These are phyloP conservation scores for Caenorhabditis uteleia DNA, from an alignment of 2,888 invertebrate genomes.

Conservation along the genomic window DNA sequence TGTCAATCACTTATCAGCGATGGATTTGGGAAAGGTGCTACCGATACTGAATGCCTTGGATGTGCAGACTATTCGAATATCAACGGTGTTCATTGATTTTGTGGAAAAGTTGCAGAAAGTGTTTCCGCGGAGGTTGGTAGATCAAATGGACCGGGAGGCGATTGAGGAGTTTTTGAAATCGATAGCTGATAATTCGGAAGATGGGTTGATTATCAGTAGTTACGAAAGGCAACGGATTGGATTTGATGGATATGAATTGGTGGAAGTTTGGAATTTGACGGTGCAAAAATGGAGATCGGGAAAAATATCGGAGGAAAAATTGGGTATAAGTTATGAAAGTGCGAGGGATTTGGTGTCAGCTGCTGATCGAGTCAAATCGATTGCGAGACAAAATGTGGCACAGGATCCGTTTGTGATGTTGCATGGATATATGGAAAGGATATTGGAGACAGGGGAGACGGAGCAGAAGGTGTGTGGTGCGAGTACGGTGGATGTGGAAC, in stretches of 20 bases:
- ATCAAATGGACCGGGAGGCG: slow-evolving; percentile 10
- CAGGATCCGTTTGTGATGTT: slow-evolving; percentile 49
- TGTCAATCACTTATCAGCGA: slow-evolving; percentile 12
- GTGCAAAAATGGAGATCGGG: slow-evolving; percentile 49
- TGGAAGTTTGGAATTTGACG: slow-evolving; percentile 44
- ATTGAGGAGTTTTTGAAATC: slow-evolving; percentile 36
- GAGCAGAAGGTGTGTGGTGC: slow-evolving; percentile 33
- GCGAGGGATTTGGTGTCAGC: slow-evolving; percentile 40
- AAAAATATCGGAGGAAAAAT: slow-evolving; percentile 15
- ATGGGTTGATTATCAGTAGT: slow-evolving; percentile 30
- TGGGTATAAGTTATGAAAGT: slow-evolving; percentile 35
- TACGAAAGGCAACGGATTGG: slow-evolving; percentile 21
- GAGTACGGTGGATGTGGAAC: slow-evolving; percentile 35
- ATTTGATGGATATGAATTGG: slow-evolving; percentile 1
- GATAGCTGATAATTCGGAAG: slow-evolving; percentile 36
- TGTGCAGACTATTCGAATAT: slow-evolving; percentile 49
- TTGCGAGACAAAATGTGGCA: slow-evolving; percentile 51
- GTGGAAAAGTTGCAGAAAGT: slow-evolving; percentile 34
- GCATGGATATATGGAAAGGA: slow-evolving; percentile 49
- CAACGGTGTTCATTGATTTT: slow-evolving; percentile 49
- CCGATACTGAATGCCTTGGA: slow-evolving; percentile 49
- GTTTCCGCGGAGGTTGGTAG: slow-evolving; percentile 16
- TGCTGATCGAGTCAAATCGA: slow-evolving; percentile 47
- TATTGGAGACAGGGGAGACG: slow-evolving; percentile 29
- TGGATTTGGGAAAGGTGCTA: slow-evolving; percentile 17